These are phyloP conservation scores for Punctoribates punctum DNA, from an alignment of 2,888 invertebrate genomes.

Conservation along the genomic window DNA sequence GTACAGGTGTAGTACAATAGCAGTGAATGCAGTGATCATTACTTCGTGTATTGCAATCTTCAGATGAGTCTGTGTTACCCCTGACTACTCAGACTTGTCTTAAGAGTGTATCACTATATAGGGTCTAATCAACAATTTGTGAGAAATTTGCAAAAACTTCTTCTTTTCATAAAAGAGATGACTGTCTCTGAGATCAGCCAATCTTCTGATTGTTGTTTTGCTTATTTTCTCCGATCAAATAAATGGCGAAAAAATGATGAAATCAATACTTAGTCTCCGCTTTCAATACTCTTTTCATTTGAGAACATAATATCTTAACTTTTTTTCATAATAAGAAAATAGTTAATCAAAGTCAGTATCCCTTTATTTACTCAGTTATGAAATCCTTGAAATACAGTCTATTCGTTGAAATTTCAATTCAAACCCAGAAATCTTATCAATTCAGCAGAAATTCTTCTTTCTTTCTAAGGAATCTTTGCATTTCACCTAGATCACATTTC, in stretches of 20 bases:
- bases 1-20: constrained; percentile 35
- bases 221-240: neutral
- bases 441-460: too few species aligned
- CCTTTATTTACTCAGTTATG: too few species aligned
- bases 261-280: neutral
- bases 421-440: too few species aligned
- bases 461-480: too few species aligned
- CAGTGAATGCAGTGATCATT: neutral
- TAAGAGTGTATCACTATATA: constrained; percentile 1
- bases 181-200: constrained; percentile 4
- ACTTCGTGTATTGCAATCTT: constrained; percentile 19
- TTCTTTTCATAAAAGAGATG: neutral
- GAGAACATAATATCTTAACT: too few species aligned
- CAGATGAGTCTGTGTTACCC: constrained; percentile 30
- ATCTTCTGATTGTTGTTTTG: constrained; percentile 17
- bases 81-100: constrained; percentile 15
- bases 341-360: too few species aligned
- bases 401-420: too few species aligned
- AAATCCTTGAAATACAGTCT: too few species aligned
- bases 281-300: too few species aligned
- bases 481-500: too few species aligned
- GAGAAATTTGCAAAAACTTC: constrained; percentile 23
- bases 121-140: constrained; percentile 33
- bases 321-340: too few species aligned
- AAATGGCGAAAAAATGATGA: neutral